Base-by-base conservation (phyloP, 2,797 vertebrate species). In the Onychomys arenicola region DNA sequence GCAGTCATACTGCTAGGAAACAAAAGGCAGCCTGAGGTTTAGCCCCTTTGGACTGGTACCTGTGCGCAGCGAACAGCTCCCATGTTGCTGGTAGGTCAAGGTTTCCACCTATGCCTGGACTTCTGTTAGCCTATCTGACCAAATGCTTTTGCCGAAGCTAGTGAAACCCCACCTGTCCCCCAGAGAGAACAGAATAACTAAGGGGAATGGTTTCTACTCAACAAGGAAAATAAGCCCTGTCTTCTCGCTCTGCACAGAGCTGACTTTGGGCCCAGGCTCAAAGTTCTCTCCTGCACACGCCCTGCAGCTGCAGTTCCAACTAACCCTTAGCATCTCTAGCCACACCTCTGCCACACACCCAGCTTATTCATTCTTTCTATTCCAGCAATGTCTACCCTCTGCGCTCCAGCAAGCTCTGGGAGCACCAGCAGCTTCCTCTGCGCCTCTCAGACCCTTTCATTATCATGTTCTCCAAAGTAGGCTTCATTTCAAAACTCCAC, bases 321-420 rank as follows among this genome's bases (percentile, higher is more conserved):
- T 0, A 25, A 40, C 21, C 43, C 49, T 40, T 11, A 21, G 23
- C 16, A 40, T 73, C 73, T 61, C 82, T n/a, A n/a, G 77, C 43
- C 93, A 94, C 43, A 55, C 86, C 89, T 85, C 81, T 67, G 83
- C 63, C n/a, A 73, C 94, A 92, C 27, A 10, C 81, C 89, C 93
- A 37, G 37, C 4, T 43, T 81, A 10, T 84, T 89, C 86, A 69
- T 49, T 91, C 86, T 75, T 93, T 52, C 69, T 75, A 3, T 19
- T n/a, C 6, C 2, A 29, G 61, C 23, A 94, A 4, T n/a, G 19
- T 16, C 43, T 13, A 16, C 5, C 37, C 29, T 83, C 73, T 83
- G 40, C 34, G 10, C 67, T 65, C 25, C 57, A 32, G 76, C 55
- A 40, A 6, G 67, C 5, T 27, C 67, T 43, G 5, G 71, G 46